These are phyloP conservation scores for Ennomos quercinarius DNA, from an alignment of 2,888 invertebrate genomes.

Conservation along the genomic window DNA sequence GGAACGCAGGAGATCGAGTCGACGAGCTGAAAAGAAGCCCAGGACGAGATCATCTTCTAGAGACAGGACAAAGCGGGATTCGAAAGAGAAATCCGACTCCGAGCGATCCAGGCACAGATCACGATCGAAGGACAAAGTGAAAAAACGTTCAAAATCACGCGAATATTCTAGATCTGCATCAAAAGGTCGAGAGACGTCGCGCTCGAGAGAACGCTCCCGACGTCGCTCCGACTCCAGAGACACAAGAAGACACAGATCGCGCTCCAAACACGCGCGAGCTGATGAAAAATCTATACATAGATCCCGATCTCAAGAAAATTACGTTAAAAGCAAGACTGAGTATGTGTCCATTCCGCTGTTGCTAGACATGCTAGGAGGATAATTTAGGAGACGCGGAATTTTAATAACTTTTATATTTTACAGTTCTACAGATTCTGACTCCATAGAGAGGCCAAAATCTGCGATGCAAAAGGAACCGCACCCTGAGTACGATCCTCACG, in stretches of 20 bases:
- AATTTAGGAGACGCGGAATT: background rate
- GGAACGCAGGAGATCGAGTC: conserved; percentile 58
- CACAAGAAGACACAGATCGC: conserved; percentile 45
- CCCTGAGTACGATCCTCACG: conserved; percentile 80
- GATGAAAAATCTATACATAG: conserved; percentile 66
- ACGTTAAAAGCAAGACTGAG: conserved; percentile 73
- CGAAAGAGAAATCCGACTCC: conserved; percentile 64
- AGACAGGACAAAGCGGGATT: conserved; percentile 55
- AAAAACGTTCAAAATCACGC: conserved; percentile 56
- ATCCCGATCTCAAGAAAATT: conserved; percentile 74
- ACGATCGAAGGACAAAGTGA: conserved; percentile 61
- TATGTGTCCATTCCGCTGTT: conserved; percentile 48
- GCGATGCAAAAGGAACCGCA: conserved; percentile 77
- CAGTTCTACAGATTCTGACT: conserved; percentile 79
- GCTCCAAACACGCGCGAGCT: conserved; percentile 54
- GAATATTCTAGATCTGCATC: conserved; percentile 64
- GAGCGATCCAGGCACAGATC: conserved; percentile 64
- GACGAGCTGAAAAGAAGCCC: conserved; percentile 61
- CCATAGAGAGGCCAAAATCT: conserved; percentile 77
- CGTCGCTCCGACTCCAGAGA: conserved; percentile 53
- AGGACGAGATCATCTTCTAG: conserved; percentile 60
- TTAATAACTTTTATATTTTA: conserved; percentile 25
- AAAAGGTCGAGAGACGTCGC: conserved; percentile 54
- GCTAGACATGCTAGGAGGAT: background rate
- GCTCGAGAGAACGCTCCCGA: conserved; percentile 49